phyloP scores from a whole-genome alignment of 2,888 invertebrate species.

The Ophion ellenae region DNA sequence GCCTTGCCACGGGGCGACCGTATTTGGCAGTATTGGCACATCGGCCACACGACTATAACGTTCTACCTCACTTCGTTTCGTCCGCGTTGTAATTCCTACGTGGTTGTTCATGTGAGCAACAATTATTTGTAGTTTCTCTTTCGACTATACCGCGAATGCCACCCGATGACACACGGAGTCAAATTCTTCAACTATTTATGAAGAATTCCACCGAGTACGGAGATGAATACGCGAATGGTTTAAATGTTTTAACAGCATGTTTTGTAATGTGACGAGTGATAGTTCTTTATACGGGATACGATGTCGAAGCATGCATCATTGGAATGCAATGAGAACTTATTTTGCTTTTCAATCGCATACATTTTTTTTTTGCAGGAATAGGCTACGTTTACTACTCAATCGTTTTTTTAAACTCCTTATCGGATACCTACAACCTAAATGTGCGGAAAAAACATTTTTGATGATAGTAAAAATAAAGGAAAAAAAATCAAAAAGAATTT shows the following conservation, averaged over 20 bases:
- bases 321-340: background rate
- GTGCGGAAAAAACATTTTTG: background rate
- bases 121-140: conserved; percentile 25
- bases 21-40: conserved; percentile 68
- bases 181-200: conserved; percentile 17
- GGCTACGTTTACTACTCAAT: too few species aligned
- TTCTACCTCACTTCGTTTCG: conserved; percentile 23
- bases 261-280: conserved; percentile 5
- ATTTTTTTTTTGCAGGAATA: too few species aligned
- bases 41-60: conserved; percentile 60
- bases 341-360: background rate
- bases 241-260: conserved; percentile 7
- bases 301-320: background rate
- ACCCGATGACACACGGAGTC: conserved; percentile 13
- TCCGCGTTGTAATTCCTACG: conserved; percentile 39
- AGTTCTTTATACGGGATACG: background rate
- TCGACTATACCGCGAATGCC: conserved; percentile 10
- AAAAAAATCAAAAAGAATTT: background rate
- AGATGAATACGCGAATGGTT: background rate
- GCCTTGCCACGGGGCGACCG: conserved; percentile 63
- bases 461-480: background rate
- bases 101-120: conserved; percentile 21
- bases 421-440: too few species aligned
- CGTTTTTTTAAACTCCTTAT: too few species aligned
- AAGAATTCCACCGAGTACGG: background rate